phyloP scores from a whole-genome alignment of 2,888 invertebrate genomes.

The Doris montereyensis region DNA sequence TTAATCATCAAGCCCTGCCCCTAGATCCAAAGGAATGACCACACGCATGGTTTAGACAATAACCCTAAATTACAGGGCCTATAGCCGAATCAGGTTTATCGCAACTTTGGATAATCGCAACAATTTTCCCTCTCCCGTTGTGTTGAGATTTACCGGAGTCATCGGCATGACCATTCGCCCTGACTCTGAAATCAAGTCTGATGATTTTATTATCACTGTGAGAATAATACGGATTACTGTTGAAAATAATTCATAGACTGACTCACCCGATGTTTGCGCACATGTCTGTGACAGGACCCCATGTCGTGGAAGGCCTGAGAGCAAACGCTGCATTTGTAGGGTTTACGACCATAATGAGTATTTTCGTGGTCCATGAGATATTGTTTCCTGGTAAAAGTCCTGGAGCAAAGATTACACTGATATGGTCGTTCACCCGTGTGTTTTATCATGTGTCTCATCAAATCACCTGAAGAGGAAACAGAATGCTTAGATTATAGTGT shows the following conservation, averaged over 20 bases:
- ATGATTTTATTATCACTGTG: no score
- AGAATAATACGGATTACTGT: background rate
- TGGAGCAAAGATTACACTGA: conserved; percentile 69
- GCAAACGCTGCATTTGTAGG: conserved; percentile 71
- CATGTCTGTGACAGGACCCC: conserved; percentile 65
- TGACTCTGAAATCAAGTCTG: no score
- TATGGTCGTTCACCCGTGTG: conserved; percentile 72
- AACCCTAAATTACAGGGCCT: no score
- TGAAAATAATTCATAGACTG: background rate
- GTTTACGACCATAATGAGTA: conserved; percentile 70
- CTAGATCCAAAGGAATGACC: no score
- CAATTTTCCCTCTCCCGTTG: no score
- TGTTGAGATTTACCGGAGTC: no score
- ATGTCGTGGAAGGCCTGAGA: conserved; percentile 64
- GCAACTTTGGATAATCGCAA: no score
- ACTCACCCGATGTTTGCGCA: conserved; percentile 53
- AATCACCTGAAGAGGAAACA: conserved; percentile 70
- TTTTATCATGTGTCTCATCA: conserved; percentile 69
- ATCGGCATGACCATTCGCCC: no score
- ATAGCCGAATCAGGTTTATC: no score
- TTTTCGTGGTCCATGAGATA: conserved; percentile 73
- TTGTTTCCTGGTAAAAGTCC: conserved; percentile 72
- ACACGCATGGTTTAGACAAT: no score
- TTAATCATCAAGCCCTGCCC: no score
- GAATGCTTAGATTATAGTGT: no score